Evolutionary conservation across 2,113 vertebrate genomes (phyloP).

Genomic region (Egretta garzetta): DNA sequence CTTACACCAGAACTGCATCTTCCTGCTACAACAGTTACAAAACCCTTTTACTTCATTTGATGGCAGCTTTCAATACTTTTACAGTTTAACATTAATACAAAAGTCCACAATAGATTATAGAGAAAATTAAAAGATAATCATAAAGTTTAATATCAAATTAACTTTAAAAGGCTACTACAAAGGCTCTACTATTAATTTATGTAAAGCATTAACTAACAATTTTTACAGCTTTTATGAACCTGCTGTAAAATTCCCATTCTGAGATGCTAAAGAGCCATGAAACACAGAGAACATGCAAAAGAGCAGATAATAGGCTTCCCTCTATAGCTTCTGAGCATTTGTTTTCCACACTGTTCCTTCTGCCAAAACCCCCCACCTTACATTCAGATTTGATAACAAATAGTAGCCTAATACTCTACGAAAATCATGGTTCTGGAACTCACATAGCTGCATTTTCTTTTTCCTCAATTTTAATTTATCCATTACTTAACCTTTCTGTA

Average conservation of each 20-base stretch:
- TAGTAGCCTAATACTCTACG: background rate
- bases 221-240: background rate
- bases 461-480: background rate
- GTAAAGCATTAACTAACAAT: background rate
- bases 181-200: background rate
- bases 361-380: background rate
- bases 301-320: background rate
- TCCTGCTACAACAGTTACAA: background rate
- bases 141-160: background rate
- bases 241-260: background rate
- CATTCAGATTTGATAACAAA: background rate
- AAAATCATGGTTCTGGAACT: background rate
- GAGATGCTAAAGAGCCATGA: background rate
- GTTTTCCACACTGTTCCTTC: background rate
- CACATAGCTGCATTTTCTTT: background rate
- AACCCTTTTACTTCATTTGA: background rate
- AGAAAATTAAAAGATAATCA: background rate
- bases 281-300: background rate
- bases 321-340: background rate
- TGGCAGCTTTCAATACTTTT: background rate
- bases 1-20: background rate
- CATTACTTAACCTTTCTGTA: background rate
- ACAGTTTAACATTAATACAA: background rate
- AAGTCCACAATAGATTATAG: background rate
- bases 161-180: background rate